phyloP scores from a whole-genome alignment of 2,888 invertebrate genomes.

The Epicampocera succincta region DNA sequence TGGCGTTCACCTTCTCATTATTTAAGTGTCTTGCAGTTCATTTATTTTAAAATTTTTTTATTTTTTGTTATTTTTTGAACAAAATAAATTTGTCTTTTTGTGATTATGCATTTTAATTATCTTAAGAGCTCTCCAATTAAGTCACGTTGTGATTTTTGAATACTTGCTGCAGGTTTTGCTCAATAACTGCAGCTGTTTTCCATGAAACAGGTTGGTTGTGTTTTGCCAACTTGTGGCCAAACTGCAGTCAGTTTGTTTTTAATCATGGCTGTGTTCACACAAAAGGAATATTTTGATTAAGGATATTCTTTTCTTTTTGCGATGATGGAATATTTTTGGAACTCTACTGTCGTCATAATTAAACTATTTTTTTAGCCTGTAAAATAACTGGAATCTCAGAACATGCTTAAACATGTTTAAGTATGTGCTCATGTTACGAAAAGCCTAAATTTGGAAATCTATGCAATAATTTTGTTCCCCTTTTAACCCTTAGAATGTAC shows the following conservation, averaged over 20 bases:
- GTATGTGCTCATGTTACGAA: too few relatives aligned
- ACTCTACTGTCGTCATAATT: too few relatives aligned
- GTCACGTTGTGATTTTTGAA: constrained; percentile 43
- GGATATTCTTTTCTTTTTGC: too few relatives aligned
- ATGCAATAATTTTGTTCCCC: too few relatives aligned
- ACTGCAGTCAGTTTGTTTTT: background rate
- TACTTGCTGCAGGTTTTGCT: background rate
- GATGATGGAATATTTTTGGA: too few relatives aligned
- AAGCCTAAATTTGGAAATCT: too few relatives aligned
- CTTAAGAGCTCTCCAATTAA: constrained; percentile 61
- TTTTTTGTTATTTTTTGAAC: background rate
- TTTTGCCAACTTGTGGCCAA: constrained; percentile 54
- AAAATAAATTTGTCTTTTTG: constrained; percentile 48
- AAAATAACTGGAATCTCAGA: too few relatives aligned
- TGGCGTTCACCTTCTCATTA: constrained; percentile 30
- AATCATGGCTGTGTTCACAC: too few relatives aligned
- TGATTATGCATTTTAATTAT: constrained; percentile 66
- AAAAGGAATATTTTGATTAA: too few relatives aligned
- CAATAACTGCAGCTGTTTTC: constrained; percentile 48
- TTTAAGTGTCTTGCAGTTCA: constrained; percentile 59
- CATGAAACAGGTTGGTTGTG: constrained; percentile 63
- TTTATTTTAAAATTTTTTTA: constrained; percentile 52
- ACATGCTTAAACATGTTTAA: too few relatives aligned
- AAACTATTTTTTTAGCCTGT: too few relatives aligned
- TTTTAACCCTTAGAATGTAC: too few relatives aligned